phyloP scores from a whole-genome alignment of 2,888 invertebrate species.

The Cosmopolites sordidus region DNA sequence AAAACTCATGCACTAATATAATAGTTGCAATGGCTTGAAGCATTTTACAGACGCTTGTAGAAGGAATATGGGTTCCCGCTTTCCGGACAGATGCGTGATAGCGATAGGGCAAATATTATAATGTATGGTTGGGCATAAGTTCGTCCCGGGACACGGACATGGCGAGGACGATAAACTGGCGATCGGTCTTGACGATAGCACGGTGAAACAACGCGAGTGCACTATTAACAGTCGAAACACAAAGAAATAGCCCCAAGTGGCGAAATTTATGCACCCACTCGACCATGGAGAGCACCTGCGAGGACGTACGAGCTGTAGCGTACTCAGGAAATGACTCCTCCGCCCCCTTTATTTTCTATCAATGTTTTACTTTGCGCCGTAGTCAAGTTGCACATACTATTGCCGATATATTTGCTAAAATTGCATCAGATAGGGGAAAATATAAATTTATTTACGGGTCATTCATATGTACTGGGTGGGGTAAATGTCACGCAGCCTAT shows the following conservation, averaged over 20 bases:
- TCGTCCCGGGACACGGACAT: constrained; percentile 18
- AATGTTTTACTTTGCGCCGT: too few species aligned
- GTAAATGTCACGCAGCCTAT: too few species aligned
- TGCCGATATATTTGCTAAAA: too few species aligned
- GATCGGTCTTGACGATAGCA: constrained; percentile 17
- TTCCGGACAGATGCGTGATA: too few species aligned
- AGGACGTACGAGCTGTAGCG: constrained; percentile 3
- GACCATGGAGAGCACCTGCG: constrained; percentile 39
- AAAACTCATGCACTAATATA: too few species aligned
- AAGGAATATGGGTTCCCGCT: too few species aligned
- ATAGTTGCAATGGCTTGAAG: too few species aligned
- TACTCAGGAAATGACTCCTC: background rate
- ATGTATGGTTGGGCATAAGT: constrained; percentile 14
- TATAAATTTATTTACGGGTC: too few species aligned
- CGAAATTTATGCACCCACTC: constrained; percentile 34
- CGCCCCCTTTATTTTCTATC: background rate
- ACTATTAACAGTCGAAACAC: constrained; percentile 24
- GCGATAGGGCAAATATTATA: constrained; percentile 4
- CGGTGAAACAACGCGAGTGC: constrained; percentile 16
- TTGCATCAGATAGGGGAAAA: too few species aligned
- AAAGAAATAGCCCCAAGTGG: constrained; percentile 22
- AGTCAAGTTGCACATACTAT: too few species aligned
- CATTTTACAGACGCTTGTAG: too few species aligned
- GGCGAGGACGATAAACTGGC: constrained; percentile 19
- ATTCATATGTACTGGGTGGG: too few species aligned